Conservation (phyloP, 2,888 invertebrate species). For the Metallyticus violacea region DNA sequence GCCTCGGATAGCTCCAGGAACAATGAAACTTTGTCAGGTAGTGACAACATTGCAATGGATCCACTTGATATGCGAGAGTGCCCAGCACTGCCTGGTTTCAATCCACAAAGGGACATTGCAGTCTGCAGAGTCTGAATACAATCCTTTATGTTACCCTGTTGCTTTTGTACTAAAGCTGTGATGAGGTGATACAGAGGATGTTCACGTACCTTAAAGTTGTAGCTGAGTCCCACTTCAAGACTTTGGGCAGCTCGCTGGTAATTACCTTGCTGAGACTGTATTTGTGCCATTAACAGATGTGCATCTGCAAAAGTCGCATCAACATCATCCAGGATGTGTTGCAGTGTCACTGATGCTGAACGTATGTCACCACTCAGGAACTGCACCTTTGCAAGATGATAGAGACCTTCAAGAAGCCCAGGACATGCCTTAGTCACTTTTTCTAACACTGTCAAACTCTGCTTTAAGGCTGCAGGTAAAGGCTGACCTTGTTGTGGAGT, state of each 20-base stretch:
- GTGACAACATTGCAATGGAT: constrained; percentile 47
- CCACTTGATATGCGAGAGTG: not conserved
- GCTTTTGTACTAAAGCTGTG: constrained; percentile 77
- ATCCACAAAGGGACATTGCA: constrained; percentile 66
- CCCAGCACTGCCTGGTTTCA: constrained; percentile 43
- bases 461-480: constrained; percentile 52
- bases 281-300: constrained; percentile 82
- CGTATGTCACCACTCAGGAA: constrained; percentile 75
- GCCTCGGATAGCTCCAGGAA: constrained; percentile 83
- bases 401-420: constrained; percentile 64
- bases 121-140: constrained; percentile 71
- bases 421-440: constrained; percentile 77
- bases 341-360: constrained; percentile 67
- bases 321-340: constrained; percentile 67
- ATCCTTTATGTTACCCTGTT: constrained; percentile 65
- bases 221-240: constrained; percentile 82
- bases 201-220: constrained; percentile 89
- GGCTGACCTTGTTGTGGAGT: constrained; percentile 43
- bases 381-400: constrained; percentile 74
- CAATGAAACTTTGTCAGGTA: constrained; percentile 79
- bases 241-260: constrained; percentile 79
- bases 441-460: constrained; percentile 65
- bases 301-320: constrained; percentile 81
- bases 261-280: constrained; percentile 66
- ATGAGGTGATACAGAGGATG: constrained; percentile 88